Evolutionary conservation across 1,140 invertebrate genomes (phyloP).

Genomic region (Hestina assimilis): DNA sequence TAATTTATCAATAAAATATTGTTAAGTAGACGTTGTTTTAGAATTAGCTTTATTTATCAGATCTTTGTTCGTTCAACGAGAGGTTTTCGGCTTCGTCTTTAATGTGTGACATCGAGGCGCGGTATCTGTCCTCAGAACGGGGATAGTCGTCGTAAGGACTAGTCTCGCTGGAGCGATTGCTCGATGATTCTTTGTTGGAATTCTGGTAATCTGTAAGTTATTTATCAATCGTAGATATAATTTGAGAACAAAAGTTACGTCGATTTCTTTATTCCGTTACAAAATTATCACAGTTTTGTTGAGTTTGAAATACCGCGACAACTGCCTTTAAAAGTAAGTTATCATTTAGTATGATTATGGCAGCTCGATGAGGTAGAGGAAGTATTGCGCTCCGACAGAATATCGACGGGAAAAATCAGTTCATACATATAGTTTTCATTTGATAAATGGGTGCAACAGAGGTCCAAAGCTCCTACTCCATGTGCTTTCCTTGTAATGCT

Average conservation of each 20-base stretch:
- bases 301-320: not conserved
- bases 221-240: too few relatives aligned
- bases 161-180: conserved; percentile 66
- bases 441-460: too few relatives aligned
- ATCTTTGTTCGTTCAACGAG: conserved; percentile 74
- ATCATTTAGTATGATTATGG: too few relatives aligned
- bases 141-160: conserved; percentile 68
- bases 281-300: too few relatives aligned
- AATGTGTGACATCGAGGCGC: conserved; percentile 61
- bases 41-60: conserved; percentile 57
- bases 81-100: conserved; percentile 75
- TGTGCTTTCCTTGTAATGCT: too few relatives aligned
- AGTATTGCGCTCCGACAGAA: too few relatives aligned
- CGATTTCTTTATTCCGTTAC: too few relatives aligned
- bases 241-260: conserved; percentile 27
- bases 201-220: conserved; percentile 63
- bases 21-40: conserved; percentile 7
- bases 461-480: too few relatives aligned
- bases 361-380: too few relatives aligned
- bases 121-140: conserved; percentile 60
- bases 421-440: too few relatives aligned
- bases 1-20: conserved; percentile 6
- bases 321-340: not conserved
- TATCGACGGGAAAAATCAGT: too few relatives aligned
- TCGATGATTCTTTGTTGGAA: conserved; percentile 61